Percentiles rank a stretch among this genome's conserved stretches.
These are phyloP conservation scores for Chaetoderma sp. DNA, from an alignment of 2,888 invertebrate genomes.

Conservation along the genomic window DNA sequence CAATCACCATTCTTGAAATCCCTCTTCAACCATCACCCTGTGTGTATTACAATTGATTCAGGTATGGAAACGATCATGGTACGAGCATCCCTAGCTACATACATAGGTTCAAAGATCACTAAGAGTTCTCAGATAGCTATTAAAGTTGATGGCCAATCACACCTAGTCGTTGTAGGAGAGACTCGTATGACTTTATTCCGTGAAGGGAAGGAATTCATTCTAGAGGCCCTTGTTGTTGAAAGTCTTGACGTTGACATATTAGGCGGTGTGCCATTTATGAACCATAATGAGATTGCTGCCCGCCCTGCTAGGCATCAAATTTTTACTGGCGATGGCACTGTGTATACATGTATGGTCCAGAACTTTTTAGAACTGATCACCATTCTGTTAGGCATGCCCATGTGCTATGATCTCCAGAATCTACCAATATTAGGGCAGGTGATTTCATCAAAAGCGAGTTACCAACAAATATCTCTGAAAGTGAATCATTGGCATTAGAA, in stretches of 20 bases:
- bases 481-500: not conserved
- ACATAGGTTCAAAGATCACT: too few relatives aligned
- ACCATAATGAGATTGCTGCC: constrained; percentile 37
- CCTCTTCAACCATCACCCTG: too few relatives aligned
- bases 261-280: constrained; percentile 42
- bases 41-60: too few relatives aligned
- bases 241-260: constrained; percentile 34
- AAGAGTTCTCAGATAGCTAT: too few relatives aligned
- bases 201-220: too few relatives aligned
- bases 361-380: not conserved
- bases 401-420: constrained; percentile 15
- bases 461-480: constrained; percentile 7
- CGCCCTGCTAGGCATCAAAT: constrained; percentile 32
- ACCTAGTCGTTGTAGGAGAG: too few relatives aligned
- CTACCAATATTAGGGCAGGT: constrained; percentile 32
- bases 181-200: too few relatives aligned
- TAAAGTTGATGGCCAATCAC: too few relatives aligned
- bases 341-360: constrained; percentile 5
- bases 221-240: constrained; percentile 37
- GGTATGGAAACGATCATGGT: too few relatives aligned
- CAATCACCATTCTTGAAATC: too few relatives aligned
- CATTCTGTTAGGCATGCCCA: constrained; percentile 23
- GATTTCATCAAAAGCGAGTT: constrained; percentile 25
- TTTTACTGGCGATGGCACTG: constrained; percentile 11
- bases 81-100: too few relatives aligned